A percentile compares a stretch with the other conserved stretches of the same genome.
Evolutionary conservation across 2,888 invertebrate genomes (phyloP).

Genomic region (Coremacera marginata): DNA sequence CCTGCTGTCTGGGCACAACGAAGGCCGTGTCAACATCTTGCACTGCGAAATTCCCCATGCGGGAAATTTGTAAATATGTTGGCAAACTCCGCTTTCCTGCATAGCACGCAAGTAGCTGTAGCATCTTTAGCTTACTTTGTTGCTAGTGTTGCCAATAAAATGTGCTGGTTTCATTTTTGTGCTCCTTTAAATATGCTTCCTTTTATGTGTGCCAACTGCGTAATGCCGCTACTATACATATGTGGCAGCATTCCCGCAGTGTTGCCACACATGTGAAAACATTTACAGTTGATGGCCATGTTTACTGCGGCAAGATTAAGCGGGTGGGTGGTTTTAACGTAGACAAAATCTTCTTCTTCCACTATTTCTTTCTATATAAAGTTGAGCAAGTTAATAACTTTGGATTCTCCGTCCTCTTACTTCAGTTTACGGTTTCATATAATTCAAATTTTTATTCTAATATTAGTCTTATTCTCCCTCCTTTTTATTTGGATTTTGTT

Average conservation of each 20-base stretch:
- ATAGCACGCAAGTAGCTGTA: neutral
- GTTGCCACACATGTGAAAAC: neutral
- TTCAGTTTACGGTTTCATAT: no score
- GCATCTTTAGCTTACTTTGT: neutral
- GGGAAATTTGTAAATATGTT: neutral
- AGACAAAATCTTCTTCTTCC: neutral
- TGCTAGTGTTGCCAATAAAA: neutral
- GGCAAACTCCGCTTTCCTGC: neutral
- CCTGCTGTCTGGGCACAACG: neutral
- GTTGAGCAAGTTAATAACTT: no score
- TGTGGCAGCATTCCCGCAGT: neutral
- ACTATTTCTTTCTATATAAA: neutral
- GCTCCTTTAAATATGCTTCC: conserved; percentile 14
- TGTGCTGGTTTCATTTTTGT: conserved; percentile 3
- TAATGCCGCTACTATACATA: neutral
- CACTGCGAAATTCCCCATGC: conserved; percentile 13
- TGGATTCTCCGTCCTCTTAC: no score
- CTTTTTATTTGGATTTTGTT: no score
- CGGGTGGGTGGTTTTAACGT: neutral
- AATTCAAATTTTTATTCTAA: no score
- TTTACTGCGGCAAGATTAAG: neutral
- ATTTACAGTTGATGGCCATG: neutral
- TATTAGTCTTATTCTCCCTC: no score
- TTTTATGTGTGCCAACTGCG: conserved; percentile 18
- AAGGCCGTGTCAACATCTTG: conserved; percentile 14